phyloP scores from a whole-genome alignment of 2,888 invertebrate genomes.

The Trissolcus japonicus region DNA sequence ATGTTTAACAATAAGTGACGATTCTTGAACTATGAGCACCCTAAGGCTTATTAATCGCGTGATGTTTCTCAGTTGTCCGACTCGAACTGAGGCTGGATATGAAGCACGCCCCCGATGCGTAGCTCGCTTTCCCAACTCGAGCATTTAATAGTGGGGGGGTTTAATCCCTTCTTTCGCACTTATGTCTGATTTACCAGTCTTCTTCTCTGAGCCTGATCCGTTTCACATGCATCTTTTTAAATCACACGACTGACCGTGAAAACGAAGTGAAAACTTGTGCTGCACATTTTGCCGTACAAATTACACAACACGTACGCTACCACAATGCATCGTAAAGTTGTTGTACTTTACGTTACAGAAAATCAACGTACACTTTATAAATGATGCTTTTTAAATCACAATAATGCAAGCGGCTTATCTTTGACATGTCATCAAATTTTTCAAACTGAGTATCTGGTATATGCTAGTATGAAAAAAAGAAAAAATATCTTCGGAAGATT shows the following conservation, averaged over 20 bases:
- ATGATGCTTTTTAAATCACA: background rate
- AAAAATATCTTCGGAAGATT: background rate
- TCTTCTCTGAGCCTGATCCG: conserved; percentile 37
- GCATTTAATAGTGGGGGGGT: conserved; percentile 66
- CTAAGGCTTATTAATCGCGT: conserved; percentile 50
- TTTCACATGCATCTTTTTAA: conserved; percentile 59
- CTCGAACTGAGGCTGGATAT: conserved; percentile 71
- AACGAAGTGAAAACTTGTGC: conserved; percentile 61
- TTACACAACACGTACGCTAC: conserved; percentile 26
- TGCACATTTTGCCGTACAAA: conserved; percentile 52
- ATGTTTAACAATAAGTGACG: background rate
- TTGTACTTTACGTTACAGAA: conserved; percentile 13
- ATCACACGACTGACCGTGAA: conserved; percentile 60
- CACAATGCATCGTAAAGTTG: conserved; percentile 40
- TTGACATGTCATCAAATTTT: background rate
- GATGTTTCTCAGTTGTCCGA: conserved; percentile 67
- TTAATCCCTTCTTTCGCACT: conserved; percentile 69
- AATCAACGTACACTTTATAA: background rate
- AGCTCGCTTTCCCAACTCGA: conserved; percentile 66
- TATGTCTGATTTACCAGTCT: conserved; percentile 58
- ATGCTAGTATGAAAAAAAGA: too few species aligned
- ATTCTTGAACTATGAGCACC: conserved; percentile 21
- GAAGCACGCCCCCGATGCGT: conserved; percentile 67
- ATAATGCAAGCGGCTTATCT: background rate
- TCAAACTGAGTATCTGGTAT: too few species aligned